Conservation (phyloP, 92 coral and sea anemone genomes). For the Palythoa heliodiscus region DNA sequence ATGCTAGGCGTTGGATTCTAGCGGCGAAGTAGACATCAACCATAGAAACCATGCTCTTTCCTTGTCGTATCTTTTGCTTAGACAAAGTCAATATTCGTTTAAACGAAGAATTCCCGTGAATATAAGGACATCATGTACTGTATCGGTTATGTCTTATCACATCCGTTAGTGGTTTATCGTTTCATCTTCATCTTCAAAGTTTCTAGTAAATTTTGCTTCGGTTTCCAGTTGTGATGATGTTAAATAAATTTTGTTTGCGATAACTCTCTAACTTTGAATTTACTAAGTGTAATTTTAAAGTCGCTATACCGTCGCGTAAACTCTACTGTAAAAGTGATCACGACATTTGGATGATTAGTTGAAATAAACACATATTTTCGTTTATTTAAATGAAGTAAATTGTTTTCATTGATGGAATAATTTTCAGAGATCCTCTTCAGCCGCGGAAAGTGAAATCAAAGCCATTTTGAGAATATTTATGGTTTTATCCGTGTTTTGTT, state of each 20-base stretch:
- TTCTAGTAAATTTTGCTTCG: constrained; percentile 29
- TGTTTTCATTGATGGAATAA: constrained; percentile 43
- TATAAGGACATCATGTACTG: constrained; percentile 54
- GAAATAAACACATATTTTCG: constrained; percentile 62
- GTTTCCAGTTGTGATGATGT: constrained; percentile 10
- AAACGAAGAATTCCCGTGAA: constrained; percentile 65
- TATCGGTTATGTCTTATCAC: constrained; percentile 68
- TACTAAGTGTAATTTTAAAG: neutral
- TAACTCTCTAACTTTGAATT: constrained; percentile 10
- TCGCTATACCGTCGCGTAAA: neutral
- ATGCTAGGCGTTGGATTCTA: constrained; percentile 33
- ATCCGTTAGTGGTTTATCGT: constrained; percentile 68
- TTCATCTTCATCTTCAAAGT: constrained; percentile 41
- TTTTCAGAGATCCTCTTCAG: constrained; percentile 51
- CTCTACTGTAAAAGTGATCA: constrained; percentile 4
- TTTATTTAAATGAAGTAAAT: constrained; percentile 54
- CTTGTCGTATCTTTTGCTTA: constrained; percentile 26
- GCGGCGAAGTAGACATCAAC: constrained; percentile 27
- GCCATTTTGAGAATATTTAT: constrained; percentile 38
- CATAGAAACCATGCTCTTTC: constrained; percentile 30
- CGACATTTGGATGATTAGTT: constrained; percentile 36
- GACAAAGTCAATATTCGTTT: constrained; percentile 77
- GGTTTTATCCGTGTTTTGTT: constrained; percentile 26
- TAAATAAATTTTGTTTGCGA: neutral
- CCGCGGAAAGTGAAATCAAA: constrained; percentile 51